Percentiles rank a stretch among this genome's conserved stretches.
These are phyloP conservation scores for Sebastes cheni DNA, from an alignment of 2,797 vertebrate species.

Conservation along the genomic window DNA sequence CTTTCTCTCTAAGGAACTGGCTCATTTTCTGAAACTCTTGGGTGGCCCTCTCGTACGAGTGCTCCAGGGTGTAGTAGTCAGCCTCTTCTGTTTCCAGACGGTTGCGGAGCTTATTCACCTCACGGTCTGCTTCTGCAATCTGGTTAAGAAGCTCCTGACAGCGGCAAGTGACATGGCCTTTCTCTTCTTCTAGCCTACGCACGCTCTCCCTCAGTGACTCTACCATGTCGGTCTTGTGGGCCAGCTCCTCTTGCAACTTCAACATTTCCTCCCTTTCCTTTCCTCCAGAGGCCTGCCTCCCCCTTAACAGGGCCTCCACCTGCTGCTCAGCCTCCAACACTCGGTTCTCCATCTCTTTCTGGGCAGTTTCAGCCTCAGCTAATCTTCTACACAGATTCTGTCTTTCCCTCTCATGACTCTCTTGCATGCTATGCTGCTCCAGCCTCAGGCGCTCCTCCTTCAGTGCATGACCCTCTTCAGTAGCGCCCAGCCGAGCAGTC, in stretches of 20 bases:
- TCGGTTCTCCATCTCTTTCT: constrained; percentile 85
- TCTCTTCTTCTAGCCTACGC: constrained; percentile 87
- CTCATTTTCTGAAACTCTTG: constrained; percentile 89
- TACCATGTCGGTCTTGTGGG: constrained; percentile 83
- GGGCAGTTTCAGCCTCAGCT: constrained; percentile 87
- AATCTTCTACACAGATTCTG: constrained; percentile 86
- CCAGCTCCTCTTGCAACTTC: constrained; percentile 89
- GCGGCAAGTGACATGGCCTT: constrained; percentile 85
- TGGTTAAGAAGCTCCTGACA: constrained; percentile 94
- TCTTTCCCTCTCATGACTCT: constrained; percentile 90
- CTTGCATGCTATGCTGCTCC: constrained; percentile 86
- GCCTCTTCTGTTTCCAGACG: constrained; percentile 87
- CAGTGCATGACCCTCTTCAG: constrained; percentile 87
- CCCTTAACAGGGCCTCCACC: constrained; percentile 88
- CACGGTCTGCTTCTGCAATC: constrained; percentile 85
- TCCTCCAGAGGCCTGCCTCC: constrained; percentile 79
- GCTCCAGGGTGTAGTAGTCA: constrained; percentile 88
- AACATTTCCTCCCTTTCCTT: constrained; percentile 85
- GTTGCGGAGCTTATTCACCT: constrained; percentile 87
- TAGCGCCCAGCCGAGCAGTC: constrained; percentile 85
- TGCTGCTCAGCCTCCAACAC: constrained; percentile 88
- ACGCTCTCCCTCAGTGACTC: constrained; percentile 88
- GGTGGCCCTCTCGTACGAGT: constrained; percentile 85
- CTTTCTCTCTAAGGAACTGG: constrained; percentile 88
- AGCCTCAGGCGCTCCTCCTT: constrained; percentile 91